phyloP scores from a whole-genome alignment of 2,797 vertebrate species.

The Eidolon dupreanum region DNA sequence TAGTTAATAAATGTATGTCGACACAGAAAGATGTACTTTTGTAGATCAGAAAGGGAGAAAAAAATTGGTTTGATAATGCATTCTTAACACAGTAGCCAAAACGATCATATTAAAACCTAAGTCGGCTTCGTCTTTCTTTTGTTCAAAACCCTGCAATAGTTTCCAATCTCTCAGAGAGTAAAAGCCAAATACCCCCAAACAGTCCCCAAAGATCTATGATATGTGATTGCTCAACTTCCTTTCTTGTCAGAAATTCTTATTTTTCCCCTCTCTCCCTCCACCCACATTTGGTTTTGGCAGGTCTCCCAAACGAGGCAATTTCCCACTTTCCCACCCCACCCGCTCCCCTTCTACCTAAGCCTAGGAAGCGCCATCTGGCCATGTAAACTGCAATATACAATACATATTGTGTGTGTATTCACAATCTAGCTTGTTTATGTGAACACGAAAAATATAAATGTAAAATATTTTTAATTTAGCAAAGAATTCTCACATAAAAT shows the following conservation, averaged over 20 bases:
- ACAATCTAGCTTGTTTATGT: neutral
- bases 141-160: neutral
- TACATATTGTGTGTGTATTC: neutral
- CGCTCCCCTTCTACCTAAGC: conserved; percentile 1
- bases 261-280: neutral
- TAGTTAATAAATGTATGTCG: too few relatives aligned
- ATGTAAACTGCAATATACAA: neutral
- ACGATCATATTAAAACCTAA: neutral
- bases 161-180: conserved; percentile 29
- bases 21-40: too few relatives aligned
- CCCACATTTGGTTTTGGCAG: conserved; percentile 6
- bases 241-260: neutral
- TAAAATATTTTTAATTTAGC: neutral
- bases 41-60: too few relatives aligned
- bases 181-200: neutral
- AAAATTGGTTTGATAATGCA: neutral
- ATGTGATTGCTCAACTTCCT: neutral
- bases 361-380: conserved; percentile 7
- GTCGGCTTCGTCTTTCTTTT: neutral
- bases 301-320: neutral
- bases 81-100: neutral
- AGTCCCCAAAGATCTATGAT: neutral
- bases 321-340: neutral
- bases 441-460: neutral
- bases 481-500: conserved; percentile 1